Percentiles rank a stretch among this genome's conserved stretches.
These are phyloP conservation scores for Dyspetes luteomarginatus DNA, from an alignment of 2,888 invertebrate species.

Conservation along the genomic window DNA sequence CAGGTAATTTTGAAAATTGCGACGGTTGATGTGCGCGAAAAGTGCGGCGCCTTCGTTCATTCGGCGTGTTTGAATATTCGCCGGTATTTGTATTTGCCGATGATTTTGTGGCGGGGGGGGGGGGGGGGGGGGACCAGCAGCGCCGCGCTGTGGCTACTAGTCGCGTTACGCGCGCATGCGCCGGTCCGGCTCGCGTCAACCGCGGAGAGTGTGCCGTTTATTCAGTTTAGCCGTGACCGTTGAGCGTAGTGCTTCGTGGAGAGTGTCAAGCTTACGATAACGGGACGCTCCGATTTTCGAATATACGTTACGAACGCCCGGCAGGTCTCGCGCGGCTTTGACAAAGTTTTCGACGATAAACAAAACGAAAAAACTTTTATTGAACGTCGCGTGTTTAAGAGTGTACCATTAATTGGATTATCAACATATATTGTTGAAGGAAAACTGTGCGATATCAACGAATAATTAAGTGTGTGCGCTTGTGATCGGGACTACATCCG, in stretches of 20 bases:
- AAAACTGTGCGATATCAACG: constrained; percentile 32
- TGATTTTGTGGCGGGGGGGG: not conserved
- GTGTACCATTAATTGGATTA: not conserved
- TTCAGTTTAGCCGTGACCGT: constrained; percentile 56
- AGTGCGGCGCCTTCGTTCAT: not conserved
- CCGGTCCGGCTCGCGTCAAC: not conserved
- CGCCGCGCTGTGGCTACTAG: constrained; percentile 6
- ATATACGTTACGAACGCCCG: constrained; percentile 7
- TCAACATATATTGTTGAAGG: not conserved
- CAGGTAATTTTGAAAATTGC: not conserved
- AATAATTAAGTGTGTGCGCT: constrained; percentile 19
- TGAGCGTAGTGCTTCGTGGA: constrained; percentile 23
- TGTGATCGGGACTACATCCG: constrained; percentile 17
- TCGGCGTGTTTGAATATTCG: not conserved
- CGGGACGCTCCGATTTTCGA: constrained; percentile 5
- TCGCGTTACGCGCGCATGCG: not conserved
- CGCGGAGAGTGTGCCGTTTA: not conserved
- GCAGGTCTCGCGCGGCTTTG: constrained; percentile 1
- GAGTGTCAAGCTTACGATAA: not conserved
- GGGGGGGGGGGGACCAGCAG: not conserved
- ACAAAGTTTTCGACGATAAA: not conserved
- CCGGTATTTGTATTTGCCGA: not conserved
- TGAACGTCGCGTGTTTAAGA: not conserved
- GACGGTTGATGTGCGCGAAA: not conserved
- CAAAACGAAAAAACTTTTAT: not conserved